These are phyloP conservation scores for Forbesichthys papilliferus DNA, from an alignment of 2,113 vertebrate species.

Conservation along the genomic window DNA sequence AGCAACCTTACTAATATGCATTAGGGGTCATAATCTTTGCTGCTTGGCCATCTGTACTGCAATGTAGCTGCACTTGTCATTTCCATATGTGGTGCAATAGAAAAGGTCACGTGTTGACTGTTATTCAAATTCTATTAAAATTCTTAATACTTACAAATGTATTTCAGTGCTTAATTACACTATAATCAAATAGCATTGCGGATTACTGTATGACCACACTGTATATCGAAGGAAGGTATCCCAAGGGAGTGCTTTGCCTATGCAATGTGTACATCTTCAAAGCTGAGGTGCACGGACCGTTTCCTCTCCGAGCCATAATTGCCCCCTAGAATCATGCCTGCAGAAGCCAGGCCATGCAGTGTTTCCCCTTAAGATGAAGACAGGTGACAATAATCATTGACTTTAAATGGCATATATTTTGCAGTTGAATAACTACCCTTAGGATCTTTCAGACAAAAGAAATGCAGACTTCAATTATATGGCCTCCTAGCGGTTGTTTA, in stretches of 20 bases:
- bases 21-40: conserved; percentile 58
- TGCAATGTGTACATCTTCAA: conserved; percentile 33
- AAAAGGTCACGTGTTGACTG: conserved; percentile 50
- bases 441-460: conserved; percentile 4
- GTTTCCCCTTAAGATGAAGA: conserved; percentile 17
- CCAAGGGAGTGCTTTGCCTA: conserved; percentile 39
- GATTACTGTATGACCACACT: too few relatives aligned
- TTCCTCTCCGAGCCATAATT: conserved; percentile 48
- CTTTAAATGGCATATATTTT: conserved; percentile 22
- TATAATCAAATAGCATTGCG: too few relatives aligned
- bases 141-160: too few relatives aligned
- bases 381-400: conserved; percentile 23
- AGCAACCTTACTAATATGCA: conserved; percentile 57
- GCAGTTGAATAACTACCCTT: conserved; percentile 22
- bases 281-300: conserved; percentile 19
- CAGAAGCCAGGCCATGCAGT: conserved; percentile 22
- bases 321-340: conserved; percentile 28
- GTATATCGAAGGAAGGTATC: conserved; percentile 35
- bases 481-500: conserved; percentile 2
- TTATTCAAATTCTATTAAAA: not conserved
- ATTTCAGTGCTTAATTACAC: too few relatives aligned
- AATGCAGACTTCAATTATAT: not conserved
- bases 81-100: conserved; percentile 34
- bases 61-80: conserved; percentile 34
- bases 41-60: conserved; percentile 55